phyloP scores from a whole-genome alignment of 2,888 invertebrate species.

The Sarcophaga variegata region DNA sequence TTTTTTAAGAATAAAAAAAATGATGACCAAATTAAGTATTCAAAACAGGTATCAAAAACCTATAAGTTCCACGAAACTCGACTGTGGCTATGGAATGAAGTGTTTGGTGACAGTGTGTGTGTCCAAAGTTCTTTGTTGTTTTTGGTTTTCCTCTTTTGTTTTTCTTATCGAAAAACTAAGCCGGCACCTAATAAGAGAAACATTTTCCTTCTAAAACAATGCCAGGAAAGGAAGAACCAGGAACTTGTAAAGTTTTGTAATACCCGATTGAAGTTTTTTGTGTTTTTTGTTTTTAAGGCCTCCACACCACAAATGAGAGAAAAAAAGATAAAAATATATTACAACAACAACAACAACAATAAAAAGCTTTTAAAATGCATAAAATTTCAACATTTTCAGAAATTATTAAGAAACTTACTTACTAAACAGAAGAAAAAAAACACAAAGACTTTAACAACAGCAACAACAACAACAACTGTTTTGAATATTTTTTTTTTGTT shows the following conservation, averaged over 20 bases:
- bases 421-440: constrained; percentile 16
- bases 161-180: constrained; percentile 64
- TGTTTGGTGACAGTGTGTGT: constrained; percentile 7
- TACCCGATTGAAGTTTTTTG: not conserved
- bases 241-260: not conserved
- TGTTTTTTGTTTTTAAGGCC: not conserved
- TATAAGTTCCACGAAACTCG: constrained; percentile 68
- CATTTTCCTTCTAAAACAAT: constrained; percentile 18
- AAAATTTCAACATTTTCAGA: not conserved
- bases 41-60: constrained; percentile 69
- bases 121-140: constrained; percentile 29
- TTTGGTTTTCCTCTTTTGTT: constrained; percentile 26
- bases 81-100: constrained; percentile 31
- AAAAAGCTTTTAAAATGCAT: not conserved
- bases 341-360: not conserved
- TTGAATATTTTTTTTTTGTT: not conserved
- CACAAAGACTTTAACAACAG: constrained; percentile 47
- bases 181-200: constrained; percentile 66
- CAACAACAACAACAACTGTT: not conserved
- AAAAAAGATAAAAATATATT: not conserved
- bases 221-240: not conserved
- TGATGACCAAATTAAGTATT: constrained; percentile 67
- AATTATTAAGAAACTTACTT: not conserved
- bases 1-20: constrained; percentile 48
- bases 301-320: not conserved